phyloP scores from a whole-genome alignment of 2,888 invertebrate genomes.

The Abrostola triplasia region DNA sequence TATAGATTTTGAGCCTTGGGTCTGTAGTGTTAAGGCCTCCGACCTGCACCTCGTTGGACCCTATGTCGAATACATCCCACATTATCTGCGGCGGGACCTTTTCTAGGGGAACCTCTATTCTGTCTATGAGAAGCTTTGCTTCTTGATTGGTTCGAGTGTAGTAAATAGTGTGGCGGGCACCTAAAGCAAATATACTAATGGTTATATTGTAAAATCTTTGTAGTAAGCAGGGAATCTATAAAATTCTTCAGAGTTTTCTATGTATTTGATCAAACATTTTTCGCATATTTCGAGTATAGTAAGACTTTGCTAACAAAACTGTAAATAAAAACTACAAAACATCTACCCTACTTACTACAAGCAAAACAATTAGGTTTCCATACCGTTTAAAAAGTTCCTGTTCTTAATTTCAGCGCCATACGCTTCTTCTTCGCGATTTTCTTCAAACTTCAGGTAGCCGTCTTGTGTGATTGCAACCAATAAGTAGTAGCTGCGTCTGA shows the following conservation, averaged over 20 bases:
- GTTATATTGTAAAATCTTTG: background rate
- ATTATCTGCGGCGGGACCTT: slow-evolving; percentile 91
- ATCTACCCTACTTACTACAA: background rate
- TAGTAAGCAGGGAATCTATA: background rate
- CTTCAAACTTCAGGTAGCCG: slow-evolving; percentile 94
- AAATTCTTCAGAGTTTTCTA: background rate
- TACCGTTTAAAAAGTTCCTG: slow-evolving; percentile 94
- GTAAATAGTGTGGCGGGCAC: slow-evolving; percentile 93
- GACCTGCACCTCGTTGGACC: slow-evolving; percentile 95
- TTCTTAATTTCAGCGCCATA: slow-evolving; percentile 93
- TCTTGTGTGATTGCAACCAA: slow-evolving; percentile 94
- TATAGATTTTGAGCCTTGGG: slow-evolving; percentile 93
- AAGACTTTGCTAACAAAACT: too few species aligned
- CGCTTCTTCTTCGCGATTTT: slow-evolving; percentile 93
- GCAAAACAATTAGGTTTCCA: slow-evolving; percentile 57
- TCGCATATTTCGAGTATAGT: too few species aligned
- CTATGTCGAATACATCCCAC: slow-evolving; percentile 90
- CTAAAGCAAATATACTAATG: slow-evolving; percentile 68
- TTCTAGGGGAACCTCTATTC: slow-evolving; percentile 91
- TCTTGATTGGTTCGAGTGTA: slow-evolving; percentile 91
- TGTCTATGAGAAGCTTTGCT: slow-evolving; percentile 92
- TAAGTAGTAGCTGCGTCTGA: slow-evolving; percentile 94
- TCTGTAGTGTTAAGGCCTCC: slow-evolving; percentile 96
- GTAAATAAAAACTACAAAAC: too few species aligned
- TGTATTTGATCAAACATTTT: too few species aligned